Base-by-base conservation (phyloP, 1,140 invertebrate genomes). In the Drosophila ironensis region DNA sequence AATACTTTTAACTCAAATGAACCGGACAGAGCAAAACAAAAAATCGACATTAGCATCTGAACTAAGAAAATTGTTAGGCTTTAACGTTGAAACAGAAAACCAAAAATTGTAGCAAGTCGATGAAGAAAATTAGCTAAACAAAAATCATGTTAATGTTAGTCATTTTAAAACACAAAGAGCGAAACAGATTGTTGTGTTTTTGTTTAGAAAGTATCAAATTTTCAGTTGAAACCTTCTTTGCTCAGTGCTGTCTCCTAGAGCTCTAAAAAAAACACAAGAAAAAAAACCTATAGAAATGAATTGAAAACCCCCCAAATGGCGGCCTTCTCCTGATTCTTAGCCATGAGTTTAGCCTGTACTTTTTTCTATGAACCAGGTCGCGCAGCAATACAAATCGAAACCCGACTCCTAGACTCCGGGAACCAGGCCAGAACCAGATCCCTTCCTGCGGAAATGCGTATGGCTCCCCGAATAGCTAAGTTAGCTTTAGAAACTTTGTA, bases 191-290 rank as follows among this genome's bases (percentile, higher is more conserved):
- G 74, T 82, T 82, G 68, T 64, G 57, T 84, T 77, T 59, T 60
- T n/a, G n/a, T n/a, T n/a, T 41, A 59, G 40, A 60, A 54, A 64
- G 52, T 77, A 74, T 30, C 69, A 19, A 61, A 35, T 72, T 71
- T 67, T 44, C 14, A 11, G 28, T 66, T 68, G 40, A 19, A 69
- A 78, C 69, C 73, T 84, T 7, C 74, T 64, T 84, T 82, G 80
- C 74, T 84, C 74, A 86, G 70, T 44, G 56, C 80, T 74, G 54
- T 78, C 73, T 86, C 69, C 54, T 77, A 84, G 68, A 84, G 78
- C 78, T 60, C 33, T 40, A 28, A 25, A 51, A 11, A 9, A 57
- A 41, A 54, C 27, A 22, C 38, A 60, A 46, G 60, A 38, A 59
- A 20, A 22, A 60, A 38, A 48, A 45, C 22, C 1, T 33, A 5